phyloP scores from a whole-genome alignment of 2,113 vertebrate genomes.

The Dipodomys spectabilis region DNA sequence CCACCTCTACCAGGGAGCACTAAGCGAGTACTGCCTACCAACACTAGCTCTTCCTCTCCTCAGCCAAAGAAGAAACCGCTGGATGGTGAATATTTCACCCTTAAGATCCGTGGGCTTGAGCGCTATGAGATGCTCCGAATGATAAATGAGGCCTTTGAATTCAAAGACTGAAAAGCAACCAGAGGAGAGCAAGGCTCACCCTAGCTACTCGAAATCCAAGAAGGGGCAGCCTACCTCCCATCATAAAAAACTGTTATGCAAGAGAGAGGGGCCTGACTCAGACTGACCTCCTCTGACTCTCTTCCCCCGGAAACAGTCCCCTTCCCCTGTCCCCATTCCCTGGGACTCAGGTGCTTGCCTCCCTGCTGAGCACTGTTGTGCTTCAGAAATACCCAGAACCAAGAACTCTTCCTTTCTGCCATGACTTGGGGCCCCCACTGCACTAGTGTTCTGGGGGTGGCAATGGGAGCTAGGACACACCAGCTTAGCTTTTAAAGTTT shows the following conservation, averaged over 20 bases:
- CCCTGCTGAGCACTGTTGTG: background rate
- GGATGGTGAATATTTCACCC: no score
- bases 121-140: constrained; percentile 84
- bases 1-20: constrained; percentile 21
- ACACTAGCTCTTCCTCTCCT: constrained; percentile 54
- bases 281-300: constrained; percentile 77
- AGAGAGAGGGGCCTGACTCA: constrained; percentile 82
- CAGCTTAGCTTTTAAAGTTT: constrained; percentile 37
- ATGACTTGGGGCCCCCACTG: background rate
- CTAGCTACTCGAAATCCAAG: constrained; percentile 78
- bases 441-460: background rate
- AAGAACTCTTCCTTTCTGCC: background rate
- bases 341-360: background rate
- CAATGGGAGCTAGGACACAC: background rate
- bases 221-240: constrained; percentile 69
- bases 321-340: background rate
- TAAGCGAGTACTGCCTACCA: constrained; percentile 68
- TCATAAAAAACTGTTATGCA: constrained; percentile 83
- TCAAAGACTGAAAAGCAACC: constrained; percentile 75
- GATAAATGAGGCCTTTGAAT: constrained; percentile 87
- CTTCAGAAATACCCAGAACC: background rate
- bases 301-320: background rate
- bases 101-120: constrained; percentile 86
- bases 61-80: constrained; percentile 65
- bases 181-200: constrained; percentile 71